Base-by-base conservation (phyloP, 2,888 invertebrate species). In the Biston stratarius region DNA sequence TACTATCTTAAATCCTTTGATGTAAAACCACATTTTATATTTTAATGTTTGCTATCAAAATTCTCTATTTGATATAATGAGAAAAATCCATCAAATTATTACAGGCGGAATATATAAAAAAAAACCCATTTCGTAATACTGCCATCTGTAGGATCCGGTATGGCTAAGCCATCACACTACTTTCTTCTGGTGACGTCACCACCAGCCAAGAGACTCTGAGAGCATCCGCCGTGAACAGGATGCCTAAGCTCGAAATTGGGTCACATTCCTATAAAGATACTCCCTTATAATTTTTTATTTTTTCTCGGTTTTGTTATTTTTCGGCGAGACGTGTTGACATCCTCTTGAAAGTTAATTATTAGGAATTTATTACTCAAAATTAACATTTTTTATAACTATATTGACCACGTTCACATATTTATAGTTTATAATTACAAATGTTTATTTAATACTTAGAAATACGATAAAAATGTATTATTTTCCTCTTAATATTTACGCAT, bases 151-250 rank as follows among this genome's bases (percentile, higher is more conserved):
- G 67, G 61, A 69, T 69, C 73, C 69, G 70, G 64, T 72, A 71
- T 44, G 64, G 64, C 64, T 69, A 60, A 64, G 52, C 2, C 8
- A 55, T n/a, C 24, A n/a, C 12, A 10, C n/a, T 63, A 79, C 77
- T 77, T 81, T 81, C 77, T 73, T 74, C 64, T 58, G 33, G 34
- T 74, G 69, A 70, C 76, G 72, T 76, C 77, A 77, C 49, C 53
- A 10, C 40, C 15, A 55, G 52, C 40, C 40, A 59, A 45, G 62
- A 47, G 47, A 33, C 8, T 14, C 38, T 14, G 38, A 38, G 36
- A 38, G 42, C 71, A 74, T 72, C 72, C 74, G 71, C 51, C n/a
- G 61, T 9, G 45, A 71, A 34, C 67, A 69, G 69, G 73, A 71
- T 74, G 64, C 68, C 59, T n/a, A 63, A 49, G 47, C 48, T 34